Percentiles rank a stretch among this genome's conserved stretches.
Conservation (phyloP, 2,888 invertebrate species). For the Amiota minor region DNA sequence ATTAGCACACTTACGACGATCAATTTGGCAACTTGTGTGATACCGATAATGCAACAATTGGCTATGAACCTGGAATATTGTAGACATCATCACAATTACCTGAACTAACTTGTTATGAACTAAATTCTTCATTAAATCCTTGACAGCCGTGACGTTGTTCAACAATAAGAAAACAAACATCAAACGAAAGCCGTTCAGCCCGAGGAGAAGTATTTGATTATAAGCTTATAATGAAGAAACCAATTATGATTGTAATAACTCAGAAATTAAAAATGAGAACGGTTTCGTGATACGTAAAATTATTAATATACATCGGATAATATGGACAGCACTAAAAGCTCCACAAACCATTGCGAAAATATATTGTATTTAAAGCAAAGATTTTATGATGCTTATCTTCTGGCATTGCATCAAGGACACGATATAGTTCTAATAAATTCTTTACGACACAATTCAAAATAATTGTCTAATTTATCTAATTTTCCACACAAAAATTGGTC, state of each 20-base stretch:
- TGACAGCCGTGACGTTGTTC: constrained; percentile 39
- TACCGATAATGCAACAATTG: neutral
- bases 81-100: constrained; percentile 37
- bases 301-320: constrained; percentile 64
- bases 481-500: neutral
- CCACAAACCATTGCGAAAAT: constrained; percentile 75
- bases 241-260: constrained; percentile 33
- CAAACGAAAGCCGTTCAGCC: neutral
- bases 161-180: constrained; percentile 40
- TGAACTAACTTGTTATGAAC: constrained; percentile 49
- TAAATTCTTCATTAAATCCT: constrained; percentile 48
- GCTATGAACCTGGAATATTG: constrained; percentile 33
- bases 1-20: too few relatives aligned
- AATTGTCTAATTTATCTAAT: neutral
- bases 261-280: constrained; percentile 44
- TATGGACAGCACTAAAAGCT: constrained; percentile 72
- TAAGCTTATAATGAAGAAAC: constrained; percentile 24
- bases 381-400: constrained; percentile 74
- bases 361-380: constrained; percentile 74
- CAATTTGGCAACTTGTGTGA: neutral
- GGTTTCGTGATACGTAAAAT: constrained; percentile 72
- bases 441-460: constrained; percentile 56
- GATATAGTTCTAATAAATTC: constrained; percentile 74
- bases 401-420: constrained; percentile 73
- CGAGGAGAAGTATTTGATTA: neutral